A percentile compares a stretch with the other conserved stretches of the same genome.
Conservation (phyloP, 2,113 vertebrate species). For the Todiramphus chloris region DNA sequence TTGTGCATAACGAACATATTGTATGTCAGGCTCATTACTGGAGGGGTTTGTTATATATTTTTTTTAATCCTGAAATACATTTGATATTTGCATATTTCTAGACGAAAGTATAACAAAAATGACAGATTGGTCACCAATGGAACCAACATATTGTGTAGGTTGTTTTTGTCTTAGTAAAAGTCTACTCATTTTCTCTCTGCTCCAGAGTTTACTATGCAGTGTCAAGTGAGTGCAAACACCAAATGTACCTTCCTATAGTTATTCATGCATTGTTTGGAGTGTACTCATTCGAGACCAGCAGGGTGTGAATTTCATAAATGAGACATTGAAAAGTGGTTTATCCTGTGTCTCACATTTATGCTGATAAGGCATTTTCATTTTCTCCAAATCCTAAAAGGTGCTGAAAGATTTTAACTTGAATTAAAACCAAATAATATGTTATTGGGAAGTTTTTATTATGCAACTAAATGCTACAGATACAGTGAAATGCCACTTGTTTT, state of each 20-base stretch:
- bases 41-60: constrained; percentile 22
- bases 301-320: constrained; percentile 42
- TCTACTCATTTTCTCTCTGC: constrained; percentile 37
- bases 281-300: constrained; percentile 26
- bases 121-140: constrained; percentile 31
- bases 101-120: not conserved
- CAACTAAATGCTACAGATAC: constrained; percentile 66
- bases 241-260: not conserved
- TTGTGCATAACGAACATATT: not conserved
- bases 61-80: constrained; percentile 68
- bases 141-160: constrained; percentile 45
- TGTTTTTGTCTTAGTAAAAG: constrained; percentile 38
- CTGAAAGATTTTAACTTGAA: constrained; percentile 82
- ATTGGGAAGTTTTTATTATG: constrained; percentile 65
- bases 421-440: constrained; percentile 73
- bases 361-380: constrained; percentile 48
- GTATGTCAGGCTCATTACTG: not conserved
- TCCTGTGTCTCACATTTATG: constrained; percentile 52
- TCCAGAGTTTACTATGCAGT: constrained; percentile 11
- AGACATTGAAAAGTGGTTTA: constrained; percentile 55
- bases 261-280: not conserved
- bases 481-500: constrained; percentile 71
- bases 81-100: constrained; percentile 16
- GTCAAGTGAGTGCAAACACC: constrained; percentile 2
- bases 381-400: constrained; percentile 73